Evolutionary conservation across 2,113 vertebrate species (phyloP).

Genomic region (Gopherus flavomarginatus): DNA sequence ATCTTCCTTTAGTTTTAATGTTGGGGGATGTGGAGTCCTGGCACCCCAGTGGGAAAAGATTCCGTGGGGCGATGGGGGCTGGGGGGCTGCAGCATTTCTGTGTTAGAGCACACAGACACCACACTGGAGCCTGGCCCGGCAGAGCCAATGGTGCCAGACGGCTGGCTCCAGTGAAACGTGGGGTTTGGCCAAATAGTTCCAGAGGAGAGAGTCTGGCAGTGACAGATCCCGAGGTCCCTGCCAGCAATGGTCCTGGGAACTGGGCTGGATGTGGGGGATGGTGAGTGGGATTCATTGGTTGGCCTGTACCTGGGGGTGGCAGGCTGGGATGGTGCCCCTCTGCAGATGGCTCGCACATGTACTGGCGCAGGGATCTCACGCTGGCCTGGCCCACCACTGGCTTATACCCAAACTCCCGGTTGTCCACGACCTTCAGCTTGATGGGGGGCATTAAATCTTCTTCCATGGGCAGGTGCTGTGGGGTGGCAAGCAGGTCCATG

Average conservation of each 20-base stretch:
- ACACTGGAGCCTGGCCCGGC: fast-evolving
- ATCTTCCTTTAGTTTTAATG: too few relatives aligned
- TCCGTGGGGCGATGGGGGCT: too few relatives aligned
- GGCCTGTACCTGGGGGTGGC: not conserved
- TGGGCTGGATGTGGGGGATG: not conserved
- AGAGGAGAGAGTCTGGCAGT: not conserved
- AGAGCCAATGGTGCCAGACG: fast-evolving
- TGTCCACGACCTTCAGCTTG: constrained; percentile 72
- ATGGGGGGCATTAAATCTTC: constrained; percentile 61
- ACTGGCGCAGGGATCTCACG: constrained; percentile 52
- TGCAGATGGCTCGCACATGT: constrained; percentile 54
- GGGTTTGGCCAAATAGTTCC: not conserved
- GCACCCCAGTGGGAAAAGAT: too few relatives aligned
- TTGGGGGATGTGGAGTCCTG: too few relatives aligned
- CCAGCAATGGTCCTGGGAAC: not conserved
- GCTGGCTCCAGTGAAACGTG: too few relatives aligned
- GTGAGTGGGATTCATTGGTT: not conserved
- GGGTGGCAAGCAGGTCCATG: not conserved
- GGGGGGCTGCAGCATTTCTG: not conserved
- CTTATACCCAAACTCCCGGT: constrained; percentile 35
- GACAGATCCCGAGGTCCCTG: not conserved
- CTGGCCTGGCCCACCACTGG: constrained; percentile 67
- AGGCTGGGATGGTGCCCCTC: not conserved
- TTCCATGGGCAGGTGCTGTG: constrained; percentile 71
- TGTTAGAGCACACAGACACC: fast-evolving